Evolutionary conservation across 2,888 invertebrate genomes (phyloP).

Genomic region (Netelia melanura): DNA sequence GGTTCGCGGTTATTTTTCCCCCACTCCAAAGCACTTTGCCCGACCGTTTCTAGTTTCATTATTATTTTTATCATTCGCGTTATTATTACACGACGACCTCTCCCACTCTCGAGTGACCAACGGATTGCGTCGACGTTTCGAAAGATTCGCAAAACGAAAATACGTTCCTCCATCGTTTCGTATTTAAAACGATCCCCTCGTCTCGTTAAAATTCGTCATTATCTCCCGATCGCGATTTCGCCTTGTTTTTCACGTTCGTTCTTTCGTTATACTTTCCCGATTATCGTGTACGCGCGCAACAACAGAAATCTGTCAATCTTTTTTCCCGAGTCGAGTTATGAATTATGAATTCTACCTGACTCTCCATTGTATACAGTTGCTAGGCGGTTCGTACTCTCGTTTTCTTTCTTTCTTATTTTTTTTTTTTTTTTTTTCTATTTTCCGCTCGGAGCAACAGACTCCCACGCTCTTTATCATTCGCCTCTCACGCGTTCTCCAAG

Average conservation of each 20-base stretch:
- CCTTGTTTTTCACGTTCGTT: neutral
- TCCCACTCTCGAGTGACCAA: too few species aligned
- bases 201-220: neutral
- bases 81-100: neutral
- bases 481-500: constrained; percentile 29
- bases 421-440: constrained; percentile 5
- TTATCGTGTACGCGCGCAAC: neutral
- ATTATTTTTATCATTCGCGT: neutral
- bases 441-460: constrained; percentile 28
- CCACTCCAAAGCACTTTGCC: constrained; percentile 6
- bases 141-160: neutral
- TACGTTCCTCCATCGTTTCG: neutral
- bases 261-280: constrained; percentile 26
- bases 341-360: constrained; percentile 43
- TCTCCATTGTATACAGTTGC: constrained; percentile 53
- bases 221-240: neutral
- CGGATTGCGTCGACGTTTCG: neutral
- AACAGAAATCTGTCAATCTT: constrained; percentile 48
- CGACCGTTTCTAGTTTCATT: neutral
- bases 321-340: constrained; percentile 1
- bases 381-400: constrained; percentile 12
- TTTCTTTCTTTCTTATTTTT: neutral
- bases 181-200: neutral
- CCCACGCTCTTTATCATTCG: constrained; percentile 65
- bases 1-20: neutral